Evolutionary conservation across 2,797 vertebrate species (phyloP).

Genomic region (Halcyon leucocephala): DNA sequence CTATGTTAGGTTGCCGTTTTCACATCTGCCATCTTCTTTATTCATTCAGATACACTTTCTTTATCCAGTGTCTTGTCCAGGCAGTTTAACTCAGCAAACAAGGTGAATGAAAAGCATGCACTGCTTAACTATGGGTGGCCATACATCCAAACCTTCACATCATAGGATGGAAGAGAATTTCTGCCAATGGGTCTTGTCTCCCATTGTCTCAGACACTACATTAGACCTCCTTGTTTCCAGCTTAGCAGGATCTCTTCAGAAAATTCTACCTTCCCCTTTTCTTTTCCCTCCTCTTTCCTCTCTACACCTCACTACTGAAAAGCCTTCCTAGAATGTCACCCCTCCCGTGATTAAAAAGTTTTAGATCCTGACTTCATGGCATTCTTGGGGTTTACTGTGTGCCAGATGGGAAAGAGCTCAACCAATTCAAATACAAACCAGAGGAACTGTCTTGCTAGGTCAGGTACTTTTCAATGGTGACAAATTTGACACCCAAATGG

Average conservation of each 20-base stretch:
- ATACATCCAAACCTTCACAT: not conserved
- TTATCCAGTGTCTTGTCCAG: not conserved
- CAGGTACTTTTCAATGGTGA: not conserved
- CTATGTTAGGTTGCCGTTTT: not conserved
- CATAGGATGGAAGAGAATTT: not conserved
- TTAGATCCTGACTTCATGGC: not conserved
- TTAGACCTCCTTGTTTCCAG: not conserved
- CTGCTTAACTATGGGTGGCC: not conserved
- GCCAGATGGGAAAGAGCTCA: not conserved
- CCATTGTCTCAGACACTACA: not conserved
- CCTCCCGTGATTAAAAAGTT: not conserved
- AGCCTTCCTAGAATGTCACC: not conserved
- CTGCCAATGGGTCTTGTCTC: not conserved
- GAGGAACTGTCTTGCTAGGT: not conserved
- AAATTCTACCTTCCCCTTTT: not conserved
- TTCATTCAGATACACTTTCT: not conserved
- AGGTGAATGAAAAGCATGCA: not conserved
- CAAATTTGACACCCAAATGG: not conserved
- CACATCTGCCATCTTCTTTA: not conserved
- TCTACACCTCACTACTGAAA: not conserved
- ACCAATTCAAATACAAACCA: not conserved
- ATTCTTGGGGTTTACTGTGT: not conserved
- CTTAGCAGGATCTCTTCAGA: not conserved
- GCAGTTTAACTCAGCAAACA: not conserved
- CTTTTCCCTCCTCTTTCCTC: not conserved